Conservation (phyloP, 2,113 vertebrate species). For the Maccullochella peelii region DNA sequence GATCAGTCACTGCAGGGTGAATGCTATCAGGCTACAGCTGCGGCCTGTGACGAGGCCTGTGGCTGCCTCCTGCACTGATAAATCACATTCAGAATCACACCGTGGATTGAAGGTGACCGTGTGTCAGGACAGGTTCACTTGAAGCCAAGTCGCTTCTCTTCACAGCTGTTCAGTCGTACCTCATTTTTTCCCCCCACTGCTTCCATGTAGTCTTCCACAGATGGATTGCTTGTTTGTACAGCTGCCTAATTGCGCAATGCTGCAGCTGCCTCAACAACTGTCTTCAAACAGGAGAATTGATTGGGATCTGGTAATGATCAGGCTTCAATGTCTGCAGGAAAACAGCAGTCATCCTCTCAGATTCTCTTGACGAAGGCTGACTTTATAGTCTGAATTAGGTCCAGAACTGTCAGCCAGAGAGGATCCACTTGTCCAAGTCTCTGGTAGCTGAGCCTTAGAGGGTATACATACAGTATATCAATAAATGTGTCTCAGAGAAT, state of each 20-base stretch:
- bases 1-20: not conserved
- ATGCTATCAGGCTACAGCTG: conserved; percentile 21
- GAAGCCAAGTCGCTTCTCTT: conserved; percentile 15
- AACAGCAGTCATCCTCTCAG: not conserved
- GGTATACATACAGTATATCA: not conserved
- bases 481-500: not conserved
- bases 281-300: conserved; percentile 52
- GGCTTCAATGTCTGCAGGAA: conserved; percentile 16
- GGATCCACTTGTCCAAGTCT: conserved; percentile 1
- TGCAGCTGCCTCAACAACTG: conserved; percentile 46
- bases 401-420: not conserved
- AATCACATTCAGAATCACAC: conserved; percentile 13
- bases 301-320: conserved; percentile 53
- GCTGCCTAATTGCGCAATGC: conserved; percentile 50
- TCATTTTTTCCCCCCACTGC: not conserved
- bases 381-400: conserved; percentile 10
- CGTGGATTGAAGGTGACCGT: not conserved
- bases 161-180: conserved; percentile 19
- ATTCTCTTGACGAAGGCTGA: not conserved
- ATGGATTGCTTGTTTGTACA: conserved; percentile 65
- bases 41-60: conserved; percentile 7
- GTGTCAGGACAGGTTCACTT: conserved; percentile 19
- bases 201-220: conserved; percentile 4
- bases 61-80: not conserved
- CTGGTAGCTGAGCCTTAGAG: not conserved